Evolutionary conservation across 2,888 invertebrate species (phyloP).

Genomic region (Andricus quercusramuli): DNA sequence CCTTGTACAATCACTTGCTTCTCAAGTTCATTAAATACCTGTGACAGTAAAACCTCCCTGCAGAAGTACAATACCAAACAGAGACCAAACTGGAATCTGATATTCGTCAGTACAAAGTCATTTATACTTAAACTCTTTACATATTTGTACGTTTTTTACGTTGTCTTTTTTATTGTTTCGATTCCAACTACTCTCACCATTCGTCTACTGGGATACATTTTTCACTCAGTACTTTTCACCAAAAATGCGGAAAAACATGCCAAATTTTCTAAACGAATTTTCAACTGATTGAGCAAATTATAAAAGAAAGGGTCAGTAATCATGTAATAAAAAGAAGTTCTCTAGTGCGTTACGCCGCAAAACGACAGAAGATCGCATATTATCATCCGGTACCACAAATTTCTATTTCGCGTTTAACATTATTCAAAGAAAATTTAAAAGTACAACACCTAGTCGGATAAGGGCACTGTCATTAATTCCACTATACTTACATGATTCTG

Average conservation of each 20-base stretch:
- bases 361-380: too few species aligned
- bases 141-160: conserved; percentile 12
- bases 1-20: background rate
- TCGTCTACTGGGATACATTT: background rate
- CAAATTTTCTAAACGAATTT: background rate
- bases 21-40: background rate
- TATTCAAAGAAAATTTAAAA: too few species aligned
- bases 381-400: too few species aligned
- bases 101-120: background rate
- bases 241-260: background rate
- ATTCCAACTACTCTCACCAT: background rate
- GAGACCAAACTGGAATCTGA: background rate
- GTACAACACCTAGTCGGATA: too few species aligned
- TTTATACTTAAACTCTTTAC: background rate
- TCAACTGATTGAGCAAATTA: too few species aligned
- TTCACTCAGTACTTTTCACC: background rate
- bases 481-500: too few species aligned
- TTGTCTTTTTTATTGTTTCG: background rate
- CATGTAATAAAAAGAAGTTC: too few species aligned
- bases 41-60: conserved; percentile 2
- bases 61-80: background rate
- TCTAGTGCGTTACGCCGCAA: too few species aligned
- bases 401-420: too few species aligned
- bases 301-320: too few species aligned
- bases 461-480: too few species aligned